Evolutionary conservation across 2,113 vertebrate genomes (phyloP).

Genomic region (Microcebus jonahi): DNA sequence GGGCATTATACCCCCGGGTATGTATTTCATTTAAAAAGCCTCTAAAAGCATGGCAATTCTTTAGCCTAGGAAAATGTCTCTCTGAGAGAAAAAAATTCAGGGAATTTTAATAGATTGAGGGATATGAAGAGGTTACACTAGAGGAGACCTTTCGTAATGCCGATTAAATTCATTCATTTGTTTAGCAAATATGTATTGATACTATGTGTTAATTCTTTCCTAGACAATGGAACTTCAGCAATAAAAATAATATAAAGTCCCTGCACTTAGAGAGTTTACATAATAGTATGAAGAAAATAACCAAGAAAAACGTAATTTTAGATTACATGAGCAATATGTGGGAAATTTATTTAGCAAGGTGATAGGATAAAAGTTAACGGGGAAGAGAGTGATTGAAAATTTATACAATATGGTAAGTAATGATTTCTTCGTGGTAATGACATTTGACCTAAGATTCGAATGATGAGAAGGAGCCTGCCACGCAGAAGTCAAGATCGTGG

Average conservation of each 20-base stretch:
- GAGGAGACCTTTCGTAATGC: not conserved
- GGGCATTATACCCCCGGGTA: not conserved
- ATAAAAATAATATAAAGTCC: not conserved
- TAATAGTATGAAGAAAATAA: constrained; percentile 20
- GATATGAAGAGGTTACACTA: constrained; percentile 5
- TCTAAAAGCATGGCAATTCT: not conserved
- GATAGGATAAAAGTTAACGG: not conserved
- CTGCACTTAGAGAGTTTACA: not conserved
- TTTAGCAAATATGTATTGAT: not conserved
- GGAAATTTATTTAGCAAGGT: not conserved
- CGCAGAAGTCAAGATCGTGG: not conserved
- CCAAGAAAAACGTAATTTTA: constrained; percentile 34
- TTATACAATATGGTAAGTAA: not conserved
- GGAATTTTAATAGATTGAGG: not conserved
- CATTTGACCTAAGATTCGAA: not conserved
- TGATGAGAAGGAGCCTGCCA: not conserved
- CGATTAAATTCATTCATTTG: not conserved
- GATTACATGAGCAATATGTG: not conserved
- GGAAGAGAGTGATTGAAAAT: not conserved
- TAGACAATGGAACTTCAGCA: not conserved
- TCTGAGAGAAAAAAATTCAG: not conserved
- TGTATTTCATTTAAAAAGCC: not conserved
- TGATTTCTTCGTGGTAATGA: not conserved
- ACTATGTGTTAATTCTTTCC: constrained; percentile 8
- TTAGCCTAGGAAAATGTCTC: not conserved